Evolutionary conservation across 2,113 vertebrate species (phyloP).

Genomic region (Podarcis cretensis): DNA sequence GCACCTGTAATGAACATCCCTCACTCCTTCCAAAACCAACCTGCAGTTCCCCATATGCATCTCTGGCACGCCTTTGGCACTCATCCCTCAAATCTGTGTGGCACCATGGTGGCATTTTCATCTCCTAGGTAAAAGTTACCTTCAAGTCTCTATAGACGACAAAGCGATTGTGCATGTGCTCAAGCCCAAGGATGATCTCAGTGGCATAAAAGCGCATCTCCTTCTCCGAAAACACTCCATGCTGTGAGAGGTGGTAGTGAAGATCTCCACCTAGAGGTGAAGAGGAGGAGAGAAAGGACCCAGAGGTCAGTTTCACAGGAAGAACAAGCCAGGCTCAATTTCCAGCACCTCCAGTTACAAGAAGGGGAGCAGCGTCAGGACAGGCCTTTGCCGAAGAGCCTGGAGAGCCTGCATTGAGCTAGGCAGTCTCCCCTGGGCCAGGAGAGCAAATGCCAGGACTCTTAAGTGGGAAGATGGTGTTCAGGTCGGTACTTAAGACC

Average conservation of each 20-base stretch:
- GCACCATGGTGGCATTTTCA: neutral
- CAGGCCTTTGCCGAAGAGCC: neutral
- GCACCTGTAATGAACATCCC: neutral
- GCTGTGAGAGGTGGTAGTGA: conserved; percentile 98
- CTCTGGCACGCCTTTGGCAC: neutral
- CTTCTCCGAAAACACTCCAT: conserved; percentile 96
- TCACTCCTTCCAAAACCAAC: neutral
- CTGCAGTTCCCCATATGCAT: neutral
- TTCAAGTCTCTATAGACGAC: conserved; percentile 98
- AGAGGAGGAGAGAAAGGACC: neutral
- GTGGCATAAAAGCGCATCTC: conserved; percentile 98
- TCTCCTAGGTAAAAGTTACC: conserved; percentile 65
- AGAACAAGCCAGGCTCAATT: neutral
- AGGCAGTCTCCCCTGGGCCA: too few species aligned
- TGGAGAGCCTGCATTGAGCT: too few species aligned
- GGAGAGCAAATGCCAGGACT: too few species aligned
- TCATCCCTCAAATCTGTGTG: neutral
- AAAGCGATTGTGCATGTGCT: conserved; percentile 97
- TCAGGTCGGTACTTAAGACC: too few species aligned
- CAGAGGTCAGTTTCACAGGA: too few species aligned
- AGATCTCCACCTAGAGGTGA: conserved; percentile 88
- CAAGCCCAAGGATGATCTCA: conserved; percentile 95
- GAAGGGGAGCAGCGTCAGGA: neutral
- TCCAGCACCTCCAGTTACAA: neutral
- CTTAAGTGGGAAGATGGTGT: too few species aligned